phyloP scores from a whole-genome alignment of 2,888 invertebrate genomes.

The Xylocampa areola region DNA sequence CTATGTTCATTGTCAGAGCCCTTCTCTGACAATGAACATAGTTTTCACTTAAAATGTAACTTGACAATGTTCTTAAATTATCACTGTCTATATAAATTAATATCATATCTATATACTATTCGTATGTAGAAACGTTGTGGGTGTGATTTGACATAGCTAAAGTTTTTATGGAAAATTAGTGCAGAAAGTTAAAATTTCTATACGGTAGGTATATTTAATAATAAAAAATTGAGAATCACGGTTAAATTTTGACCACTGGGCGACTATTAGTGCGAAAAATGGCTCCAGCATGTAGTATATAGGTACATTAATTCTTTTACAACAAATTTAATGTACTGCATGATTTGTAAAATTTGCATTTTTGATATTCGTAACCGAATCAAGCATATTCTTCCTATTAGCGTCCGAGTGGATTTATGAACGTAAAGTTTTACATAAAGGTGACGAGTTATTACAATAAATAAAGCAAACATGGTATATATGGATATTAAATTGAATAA shows the following conservation, averaged over 20 bases:
- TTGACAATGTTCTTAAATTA: constrained; percentile 3
- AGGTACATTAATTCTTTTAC: constrained; percentile 27
- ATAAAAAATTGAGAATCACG: too few relatives aligned
- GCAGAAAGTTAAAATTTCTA: too few relatives aligned
- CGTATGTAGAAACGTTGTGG: too few relatives aligned
- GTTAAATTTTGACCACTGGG: too few relatives aligned
- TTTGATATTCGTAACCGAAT: constrained; percentile 30
- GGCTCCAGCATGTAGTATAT: too few relatives aligned
- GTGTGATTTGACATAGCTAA: too few relatives aligned
- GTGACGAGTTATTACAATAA: constrained; percentile 43
- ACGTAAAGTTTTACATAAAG: constrained; percentile 28
- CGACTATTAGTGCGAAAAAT: too few relatives aligned
- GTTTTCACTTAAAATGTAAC: constrained; percentile 21
- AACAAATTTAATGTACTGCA: constrained; percentile 29
- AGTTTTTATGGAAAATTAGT: too few relatives aligned
- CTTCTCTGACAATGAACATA: constrained; percentile 22
- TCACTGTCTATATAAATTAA: constrained; percentile 9
- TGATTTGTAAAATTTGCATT: constrained; percentile 34
- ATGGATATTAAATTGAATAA: constrained; percentile 72
- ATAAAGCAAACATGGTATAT: constrained; percentile 38
- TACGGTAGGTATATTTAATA: too few relatives aligned
- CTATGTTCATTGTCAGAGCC: constrained; percentile 21
- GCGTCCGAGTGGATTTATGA: constrained; percentile 23
- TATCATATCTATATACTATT: too few relatives aligned
- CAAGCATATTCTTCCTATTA: constrained; percentile 27